A percentile compares a stretch with the other conserved stretches of the same genome.
Conservation (phyloP, 2,797 vertebrate genomes). For the Pteropus rufus region DNA sequence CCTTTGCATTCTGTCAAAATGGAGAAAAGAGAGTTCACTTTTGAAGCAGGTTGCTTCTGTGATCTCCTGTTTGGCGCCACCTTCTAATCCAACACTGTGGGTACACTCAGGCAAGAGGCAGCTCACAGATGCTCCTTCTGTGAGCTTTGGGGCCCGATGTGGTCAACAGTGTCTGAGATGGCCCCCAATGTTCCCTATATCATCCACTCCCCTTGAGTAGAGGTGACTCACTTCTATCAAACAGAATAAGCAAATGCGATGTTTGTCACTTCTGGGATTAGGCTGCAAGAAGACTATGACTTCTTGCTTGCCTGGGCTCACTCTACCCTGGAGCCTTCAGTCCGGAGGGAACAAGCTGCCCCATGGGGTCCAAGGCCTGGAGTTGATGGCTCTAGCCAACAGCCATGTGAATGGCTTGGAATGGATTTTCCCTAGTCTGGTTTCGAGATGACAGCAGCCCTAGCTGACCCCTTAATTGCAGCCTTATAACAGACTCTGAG, state of each 20-base stretch:
- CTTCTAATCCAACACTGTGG: background rate
- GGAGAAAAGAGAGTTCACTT: background rate
- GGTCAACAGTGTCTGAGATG: background rate
- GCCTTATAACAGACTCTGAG: background rate
- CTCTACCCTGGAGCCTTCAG: background rate
- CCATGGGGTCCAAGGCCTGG: background rate
- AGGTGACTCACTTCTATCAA: background rate
- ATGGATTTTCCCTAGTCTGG: fast-evolving
- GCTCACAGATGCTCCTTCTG: background rate
- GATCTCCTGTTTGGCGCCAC: constrained; percentile 23
- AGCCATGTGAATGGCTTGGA: background rate
- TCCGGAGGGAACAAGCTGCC: background rate
- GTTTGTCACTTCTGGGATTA: background rate
- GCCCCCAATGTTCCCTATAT: background rate
- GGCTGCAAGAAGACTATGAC: background rate
- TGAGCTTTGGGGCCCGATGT: background rate
- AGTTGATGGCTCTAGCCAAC: background rate
- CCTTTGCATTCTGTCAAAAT: background rate
- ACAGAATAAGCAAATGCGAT: background rate
- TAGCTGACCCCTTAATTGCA: background rate
- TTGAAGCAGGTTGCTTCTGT: background rate
- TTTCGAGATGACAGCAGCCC: background rate
- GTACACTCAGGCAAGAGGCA: background rate
- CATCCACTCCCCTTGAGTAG: background rate
- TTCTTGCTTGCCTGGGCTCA: background rate